Base-by-base conservation (phyloP, 2,888 invertebrate genomes). In the Lissocephala sabroskyi region DNA sequence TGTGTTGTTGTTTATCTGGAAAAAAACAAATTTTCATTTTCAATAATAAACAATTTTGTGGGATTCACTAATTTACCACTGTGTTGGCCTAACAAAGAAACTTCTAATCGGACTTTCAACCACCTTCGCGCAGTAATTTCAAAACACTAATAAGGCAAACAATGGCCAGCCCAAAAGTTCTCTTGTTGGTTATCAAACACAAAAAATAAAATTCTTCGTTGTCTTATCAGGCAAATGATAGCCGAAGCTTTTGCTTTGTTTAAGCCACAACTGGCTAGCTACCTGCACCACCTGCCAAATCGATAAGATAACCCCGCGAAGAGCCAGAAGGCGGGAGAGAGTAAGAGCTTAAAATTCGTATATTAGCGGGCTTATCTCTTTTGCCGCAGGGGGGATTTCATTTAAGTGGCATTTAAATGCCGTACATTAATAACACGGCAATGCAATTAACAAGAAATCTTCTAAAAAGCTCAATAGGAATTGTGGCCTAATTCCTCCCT, bases 211-310 rank as follows among this genome's bases (percentile, higher is more conserved):
- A 41, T 28, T 23, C 36, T 39, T 40, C 33, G 50, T 62, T 55
- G 47, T 56, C 56, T 68, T 76, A 68, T 68, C 68, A 52, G 46
- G 9, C 54, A 37, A 68, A 42, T 56, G 65, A 76, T 68, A 68
- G 48, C 56, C 53, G 5, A 14, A 54, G 52, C 60, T 37, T 19
- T 37, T 18, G 28, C 49, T 71, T 64, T 68, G 52, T 73, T 54
- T 51, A 50, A 57, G 55, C 62, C 50, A 61, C 67, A 57, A 57
- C 44, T 68, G 77, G 68, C 77, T 77, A 68, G 52, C 68, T 23
- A 23, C 23, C 7, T 23, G 7, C 7, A 23, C 28, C 44, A 42
- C 41, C 43, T 66, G 58, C 49, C 52, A 52, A 49, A 52, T 7
- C 36, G 77, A 68, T 76, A 53, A 64, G 59, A 67, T 67, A 57